Evolutionary conservation across 2,113 vertebrate species (phyloP).

Genomic region (Tetrax tetrax): DNA sequence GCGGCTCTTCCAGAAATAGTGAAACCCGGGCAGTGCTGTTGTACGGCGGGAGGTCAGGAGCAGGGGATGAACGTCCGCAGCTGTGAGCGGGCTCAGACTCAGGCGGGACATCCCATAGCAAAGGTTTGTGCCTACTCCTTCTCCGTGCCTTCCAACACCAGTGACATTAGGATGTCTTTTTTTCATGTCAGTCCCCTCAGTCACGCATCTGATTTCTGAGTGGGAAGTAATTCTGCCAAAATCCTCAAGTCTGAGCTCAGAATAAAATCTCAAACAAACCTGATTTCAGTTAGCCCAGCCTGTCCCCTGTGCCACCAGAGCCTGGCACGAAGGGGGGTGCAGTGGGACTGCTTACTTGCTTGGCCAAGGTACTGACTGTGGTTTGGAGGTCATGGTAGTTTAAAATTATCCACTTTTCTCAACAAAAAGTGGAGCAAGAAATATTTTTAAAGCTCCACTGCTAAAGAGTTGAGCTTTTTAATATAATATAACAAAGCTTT

Average conservation of each 20-base stretch:
- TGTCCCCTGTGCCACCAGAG: not conserved
- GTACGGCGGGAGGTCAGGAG: fast-evolving
- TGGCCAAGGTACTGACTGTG: not conserved
- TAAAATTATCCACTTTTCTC: not conserved
- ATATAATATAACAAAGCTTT: not conserved
- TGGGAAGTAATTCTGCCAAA: not conserved
- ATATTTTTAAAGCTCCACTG: not conserved
- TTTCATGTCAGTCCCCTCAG: not conserved
- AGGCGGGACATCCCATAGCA: fast-evolving
- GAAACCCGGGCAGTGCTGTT: fast-evolving
- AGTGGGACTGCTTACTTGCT: not conserved
- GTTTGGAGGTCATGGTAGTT: not conserved
- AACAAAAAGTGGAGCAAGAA: not conserved
- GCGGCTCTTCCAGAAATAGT: not conserved
- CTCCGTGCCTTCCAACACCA: not conserved
- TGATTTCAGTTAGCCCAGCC: not conserved
- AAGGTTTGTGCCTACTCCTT: not conserved
- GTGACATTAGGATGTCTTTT: fast-evolving
- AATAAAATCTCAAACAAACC: not conserved
- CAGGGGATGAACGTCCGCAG: not conserved
- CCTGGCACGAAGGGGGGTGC: not conserved
- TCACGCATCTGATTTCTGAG: not conserved
- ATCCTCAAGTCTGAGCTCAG: not conserved
- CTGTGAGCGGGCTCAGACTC: not conserved
- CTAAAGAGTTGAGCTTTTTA: slow-evolving; percentile 22